Evolutionary conservation across 1,140 invertebrate genomes (phyloP), one percentile per base, ranked within the genome.

Genomic region (Diorhabda carinulata): DNA sequence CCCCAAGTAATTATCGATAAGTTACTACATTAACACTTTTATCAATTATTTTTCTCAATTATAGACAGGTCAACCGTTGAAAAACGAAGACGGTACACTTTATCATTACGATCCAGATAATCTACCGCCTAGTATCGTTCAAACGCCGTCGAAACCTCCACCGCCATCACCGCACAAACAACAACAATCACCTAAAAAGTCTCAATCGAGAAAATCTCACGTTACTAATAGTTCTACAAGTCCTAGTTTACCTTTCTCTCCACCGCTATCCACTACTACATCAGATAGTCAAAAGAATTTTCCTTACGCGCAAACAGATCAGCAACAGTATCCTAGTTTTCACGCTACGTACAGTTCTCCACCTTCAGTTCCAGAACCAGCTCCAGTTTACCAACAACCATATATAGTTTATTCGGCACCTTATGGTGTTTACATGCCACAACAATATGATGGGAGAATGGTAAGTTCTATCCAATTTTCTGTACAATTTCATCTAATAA

Each of bases 51-150:
- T 25, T 25, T 25, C 25, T 25, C 41, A 64, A 58, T 66, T 25
- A 25, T 47, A 85, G 80, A 88, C 85, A 75, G 87, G 88, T 42
- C 84, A 87, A 79, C 87, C 89, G 67, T 84, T 87, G 76, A 83
- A 86, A 75, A 90, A 90, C 81, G 78, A 84, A 70, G 88, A 90
- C 81, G 88, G 88, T 63, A 86, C 88, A 43, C 83, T 90, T 52
- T 92, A 93, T 78, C 89, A 89, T 67, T 91, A 88, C 78, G 89
- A 91, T 78, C 90, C 91, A 52, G 84, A 84, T 52, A 91, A 90
- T 78, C 86, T 87, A 70, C 88, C 87, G 76, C 85, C 78, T 77
- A 83, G 74, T 69, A 78, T 80, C 6, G 66, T 57, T 9, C 67
- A 47, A n/a, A 62, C 61, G 3, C 45, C 70, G 5, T 40, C 57